phyloP scores from a whole-genome alignment of 2,888 invertebrate species.

The Margaritifera margaritifera region DNA sequence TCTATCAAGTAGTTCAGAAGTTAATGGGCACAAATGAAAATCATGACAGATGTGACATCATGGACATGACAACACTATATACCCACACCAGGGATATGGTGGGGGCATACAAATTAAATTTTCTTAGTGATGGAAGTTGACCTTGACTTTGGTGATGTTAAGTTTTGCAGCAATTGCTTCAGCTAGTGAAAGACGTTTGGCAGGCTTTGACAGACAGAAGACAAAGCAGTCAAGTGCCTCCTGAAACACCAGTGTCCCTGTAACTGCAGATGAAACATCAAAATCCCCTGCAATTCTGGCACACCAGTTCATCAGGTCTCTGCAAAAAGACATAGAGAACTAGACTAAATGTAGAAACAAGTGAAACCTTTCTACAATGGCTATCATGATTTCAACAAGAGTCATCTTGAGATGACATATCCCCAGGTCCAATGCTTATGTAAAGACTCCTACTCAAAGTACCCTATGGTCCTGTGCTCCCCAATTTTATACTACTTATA shows the following conservation, averaged over 20 bases:
- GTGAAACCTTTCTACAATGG: too few relatives aligned
- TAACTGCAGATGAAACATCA: slow-evolving; percentile 76
- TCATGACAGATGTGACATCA: too few relatives aligned
- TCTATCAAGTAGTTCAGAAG: not conserved
- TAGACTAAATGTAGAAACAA: not conserved
- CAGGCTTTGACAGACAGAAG: slow-evolving; percentile 81
- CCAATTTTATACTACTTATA: too few relatives aligned
- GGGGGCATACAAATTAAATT: too few relatives aligned
- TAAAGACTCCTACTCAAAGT: too few relatives aligned
- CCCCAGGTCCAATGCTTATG: too few relatives aligned
- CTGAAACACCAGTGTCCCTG: slow-evolving; percentile 75
- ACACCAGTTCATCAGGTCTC: slow-evolving; percentile 95
- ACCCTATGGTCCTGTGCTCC: too few relatives aligned
- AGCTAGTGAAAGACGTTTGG: slow-evolving; percentile 73
- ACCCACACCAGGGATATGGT: too few relatives aligned
- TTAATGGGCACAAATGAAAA: not conserved
- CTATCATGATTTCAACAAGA: too few relatives aligned
- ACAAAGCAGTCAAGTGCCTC: slow-evolving; percentile 95
- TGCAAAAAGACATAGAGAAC: slow-evolving; percentile 28
- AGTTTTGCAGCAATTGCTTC: slow-evolving; percentile 84
- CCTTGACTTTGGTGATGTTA: slow-evolving; percentile 78
- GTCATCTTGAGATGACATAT: too few relatives aligned
- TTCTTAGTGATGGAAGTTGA: slow-evolving; percentile 41
- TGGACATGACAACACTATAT: too few relatives aligned
- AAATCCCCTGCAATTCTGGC: slow-evolving; percentile 83